phyloP scores from a whole-genome alignment of 2,888 invertebrate species.

The Odontocolon sp. region DNA sequence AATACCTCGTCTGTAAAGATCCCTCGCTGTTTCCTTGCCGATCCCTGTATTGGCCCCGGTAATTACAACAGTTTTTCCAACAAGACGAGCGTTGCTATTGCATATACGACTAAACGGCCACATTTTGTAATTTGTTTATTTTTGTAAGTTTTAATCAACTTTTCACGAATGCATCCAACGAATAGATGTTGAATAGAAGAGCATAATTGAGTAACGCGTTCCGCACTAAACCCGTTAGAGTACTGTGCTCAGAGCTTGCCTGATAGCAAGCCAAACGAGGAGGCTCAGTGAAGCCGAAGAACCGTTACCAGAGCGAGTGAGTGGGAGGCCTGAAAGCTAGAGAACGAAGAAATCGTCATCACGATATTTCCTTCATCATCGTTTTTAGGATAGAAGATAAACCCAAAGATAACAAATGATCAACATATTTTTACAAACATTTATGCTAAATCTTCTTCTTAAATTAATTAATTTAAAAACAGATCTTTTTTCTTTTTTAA shows the following conservation, averaged over 20 bases:
- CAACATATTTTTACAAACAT: too few species aligned
- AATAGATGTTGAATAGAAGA: background rate
- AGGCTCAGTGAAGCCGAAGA: background rate
- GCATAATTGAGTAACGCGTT: background rate
- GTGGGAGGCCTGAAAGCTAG: too few species aligned
- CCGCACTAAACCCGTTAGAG: background rate
- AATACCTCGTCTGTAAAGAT: slow-evolving; percentile 76
- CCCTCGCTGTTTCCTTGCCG: slow-evolving; percentile 76
- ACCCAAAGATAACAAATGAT: too few species aligned
- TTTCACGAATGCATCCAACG: background rate
- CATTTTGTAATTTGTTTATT: slow-evolving; percentile 62
- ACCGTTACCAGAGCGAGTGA: background rate
- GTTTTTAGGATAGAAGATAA: too few species aligned
- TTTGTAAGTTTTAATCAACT: background rate
- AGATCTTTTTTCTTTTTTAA: too few species aligned
- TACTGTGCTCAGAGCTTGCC: background rate
- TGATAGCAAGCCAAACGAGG: background rate
- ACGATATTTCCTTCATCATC: too few species aligned
- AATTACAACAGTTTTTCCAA: slow-evolving; percentile 75
- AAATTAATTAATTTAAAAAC: too few species aligned
- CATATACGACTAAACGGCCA: slow-evolving; percentile 74
- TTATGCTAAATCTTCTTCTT: too few species aligned
- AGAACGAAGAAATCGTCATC: too few species aligned
- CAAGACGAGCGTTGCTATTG: slow-evolving; percentile 79
- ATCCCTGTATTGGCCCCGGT: slow-evolving; percentile 80